Percentiles rank a stretch among this genome's conserved stretches.
phyloP scores from a whole-genome alignment of 2,113 vertebrate species.

The Rhabdomys dilectus region DNA sequence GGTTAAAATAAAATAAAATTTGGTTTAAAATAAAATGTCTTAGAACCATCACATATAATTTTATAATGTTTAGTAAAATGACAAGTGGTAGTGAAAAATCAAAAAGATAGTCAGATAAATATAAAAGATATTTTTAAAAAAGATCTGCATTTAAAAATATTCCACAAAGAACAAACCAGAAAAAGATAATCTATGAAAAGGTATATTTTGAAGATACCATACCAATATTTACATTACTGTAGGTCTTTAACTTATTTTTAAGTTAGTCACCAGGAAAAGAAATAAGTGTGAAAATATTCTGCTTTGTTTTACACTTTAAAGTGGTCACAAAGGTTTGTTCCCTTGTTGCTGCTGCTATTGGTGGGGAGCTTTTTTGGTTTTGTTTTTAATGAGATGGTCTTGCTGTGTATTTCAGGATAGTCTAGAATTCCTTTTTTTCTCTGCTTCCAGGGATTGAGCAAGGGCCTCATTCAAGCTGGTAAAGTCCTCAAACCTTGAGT shows the following conservation, averaged over 20 bases:
- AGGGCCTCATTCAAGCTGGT: background rate
- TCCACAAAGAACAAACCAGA: background rate
- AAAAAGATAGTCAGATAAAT: background rate
- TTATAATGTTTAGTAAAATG: constrained; percentile 15
- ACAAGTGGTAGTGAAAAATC: background rate
- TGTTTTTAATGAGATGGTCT: background rate
- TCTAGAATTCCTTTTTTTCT: background rate
- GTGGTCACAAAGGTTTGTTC: background rate
- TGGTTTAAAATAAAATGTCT: background rate
- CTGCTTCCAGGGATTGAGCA: background rate
- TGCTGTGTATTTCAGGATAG: background rate
- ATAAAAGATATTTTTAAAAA: background rate
- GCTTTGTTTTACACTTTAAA: background rate
- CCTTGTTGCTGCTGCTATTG: background rate
- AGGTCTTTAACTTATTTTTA: constrained; percentile 53
- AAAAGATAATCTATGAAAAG: background rate
- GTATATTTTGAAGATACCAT: constrained; percentile 2
- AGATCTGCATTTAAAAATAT: background rate
- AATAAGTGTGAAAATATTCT: background rate
- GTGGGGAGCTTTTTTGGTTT: no score
- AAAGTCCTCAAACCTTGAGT: background rate
- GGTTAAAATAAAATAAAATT: background rate
- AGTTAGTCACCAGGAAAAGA: constrained; percentile 37
- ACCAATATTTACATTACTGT: background rate
- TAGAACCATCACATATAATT: background rate